These are phyloP conservation scores for Tetragnatha montana DNA, from an alignment of 2,888 invertebrate genomes.

Conservation along the genomic window DNA sequence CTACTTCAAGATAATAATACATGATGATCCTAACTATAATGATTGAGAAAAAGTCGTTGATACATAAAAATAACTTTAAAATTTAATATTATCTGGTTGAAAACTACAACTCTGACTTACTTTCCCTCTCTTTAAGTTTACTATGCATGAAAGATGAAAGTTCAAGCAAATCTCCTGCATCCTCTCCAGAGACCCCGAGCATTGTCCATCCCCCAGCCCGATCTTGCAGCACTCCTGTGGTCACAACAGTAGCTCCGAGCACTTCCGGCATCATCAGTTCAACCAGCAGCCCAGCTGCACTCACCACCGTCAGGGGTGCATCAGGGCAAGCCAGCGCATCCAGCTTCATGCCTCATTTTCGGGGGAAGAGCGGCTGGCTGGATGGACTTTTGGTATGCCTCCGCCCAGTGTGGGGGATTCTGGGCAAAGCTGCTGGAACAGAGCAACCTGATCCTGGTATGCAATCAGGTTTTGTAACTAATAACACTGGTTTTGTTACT, in stretches of 20 bases:
- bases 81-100: too few relatives aligned
- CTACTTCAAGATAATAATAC: too few relatives aligned
- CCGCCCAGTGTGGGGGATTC: slow-evolving; percentile 89
- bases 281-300: slow-evolving; percentile 58
- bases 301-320: slow-evolving; percentile 29
- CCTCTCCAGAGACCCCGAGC: slow-evolving; percentile 32
- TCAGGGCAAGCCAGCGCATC: neutral
- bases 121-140: slow-evolving; percentile 29
- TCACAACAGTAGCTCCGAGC: slow-evolving; percentile 23
- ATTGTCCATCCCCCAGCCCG: slow-evolving; percentile 51
- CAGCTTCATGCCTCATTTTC: slow-evolving; percentile 37
- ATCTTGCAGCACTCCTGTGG: slow-evolving; percentile 56
- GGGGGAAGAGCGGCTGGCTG: slow-evolving; percentile 80
- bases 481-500: neutral
- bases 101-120: too few relatives aligned
- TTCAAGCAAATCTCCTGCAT: slow-evolving; percentile 48
- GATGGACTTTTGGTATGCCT: slow-evolving; percentile 91
- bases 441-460: slow-evolving; percentile 74
- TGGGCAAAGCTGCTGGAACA: slow-evolving; percentile 82
- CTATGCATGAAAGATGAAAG: slow-evolving; percentile 62
- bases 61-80: too few relatives aligned
- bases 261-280: slow-evolving; percentile 48
- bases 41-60: too few relatives aligned
- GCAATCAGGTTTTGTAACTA: neutral
- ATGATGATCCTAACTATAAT: too few relatives aligned